Base-by-base conservation (phyloP, 2,113 vertebrate species). In the Ictalurus furcatus region DNA sequence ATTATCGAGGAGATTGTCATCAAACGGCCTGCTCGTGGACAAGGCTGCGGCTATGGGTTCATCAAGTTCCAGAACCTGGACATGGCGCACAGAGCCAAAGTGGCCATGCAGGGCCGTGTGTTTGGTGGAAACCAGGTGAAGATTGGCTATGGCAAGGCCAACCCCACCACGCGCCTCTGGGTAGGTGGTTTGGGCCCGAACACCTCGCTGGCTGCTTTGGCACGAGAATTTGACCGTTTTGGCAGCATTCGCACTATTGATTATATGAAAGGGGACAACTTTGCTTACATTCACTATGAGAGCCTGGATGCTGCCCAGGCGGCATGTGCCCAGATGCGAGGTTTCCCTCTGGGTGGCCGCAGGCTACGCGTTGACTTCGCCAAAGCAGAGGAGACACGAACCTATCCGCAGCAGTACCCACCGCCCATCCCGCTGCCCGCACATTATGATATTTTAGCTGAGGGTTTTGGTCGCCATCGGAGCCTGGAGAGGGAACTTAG, bases 11-110 rank as follows among this genome's bases (percentile, higher is more conserved):
- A 99, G 30, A 98, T 99, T 37, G 97, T 99, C 37, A 99, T 99
- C 89, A 99, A 99, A 82, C 95, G 98, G 0, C 98, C 98, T 0
- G 97, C 97, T 0, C 96, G 98, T 0, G 97, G 97, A 2, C 98
- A 98, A 58, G 98, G 98, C 0, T 97, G 97, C 0, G 98, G 98
- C 0, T 99, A 99, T 0, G 98, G 98, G 6, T 99, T 99, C 23
- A 97, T 99, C 6, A 99, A 99, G 94, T 99, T 99, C 90, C 98
- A 99, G 92, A 99, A 99, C 92, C 92, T 99, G 78, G 98, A 99
- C 95, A 99, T 99, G 98, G 98, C 98, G 0, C 98, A 99, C 91
- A 90, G 97, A 34, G 98, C 98, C 71, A 99, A 99, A 73, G 97
- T 99, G 28, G 98, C 98, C 65, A 99, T 99, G 98, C 99, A 98